A percentile compares a stretch with the other conserved stretches of the same genome.
Conservation (phyloP, 2,797 vertebrate species). For the Saxicola maurus region DNA sequence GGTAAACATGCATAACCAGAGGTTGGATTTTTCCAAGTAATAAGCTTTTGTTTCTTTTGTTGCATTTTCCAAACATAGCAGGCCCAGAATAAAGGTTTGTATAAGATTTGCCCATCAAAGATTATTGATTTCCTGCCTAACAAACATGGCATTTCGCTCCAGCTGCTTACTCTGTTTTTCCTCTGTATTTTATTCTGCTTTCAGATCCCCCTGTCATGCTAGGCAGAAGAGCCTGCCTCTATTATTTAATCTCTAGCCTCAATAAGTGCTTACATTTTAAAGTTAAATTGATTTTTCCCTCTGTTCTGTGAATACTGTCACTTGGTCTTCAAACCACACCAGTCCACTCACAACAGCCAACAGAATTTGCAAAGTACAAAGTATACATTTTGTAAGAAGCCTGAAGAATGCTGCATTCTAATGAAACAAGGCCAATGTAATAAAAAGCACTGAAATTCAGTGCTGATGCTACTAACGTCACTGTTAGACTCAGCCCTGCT, state of each 20-base stretch:
- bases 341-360: background rate
- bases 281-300: constrained; percentile 5
- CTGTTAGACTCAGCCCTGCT: background rate
- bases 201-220: background rate
- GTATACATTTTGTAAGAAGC: background rate
- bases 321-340: background rate
- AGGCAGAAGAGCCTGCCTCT: constrained; percentile 15
- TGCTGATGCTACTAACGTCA: background rate
- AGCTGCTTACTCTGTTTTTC: background rate
- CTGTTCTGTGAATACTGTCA: background rate
- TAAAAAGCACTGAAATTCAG: constrained; percentile 13
- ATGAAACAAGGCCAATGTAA: background rate
- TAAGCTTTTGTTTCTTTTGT: constrained; percentile 9
- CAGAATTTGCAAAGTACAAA: background rate
- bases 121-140: constrained; percentile 21
- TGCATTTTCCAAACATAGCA: constrained; percentile 6
- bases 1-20: constrained; percentile 4
- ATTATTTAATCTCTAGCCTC: background rate
- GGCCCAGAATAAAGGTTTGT: constrained; percentile 13
- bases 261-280: constrained; percentile 7
- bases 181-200: background rate
- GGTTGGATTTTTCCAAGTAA: background rate
- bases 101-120: background rate
- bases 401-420: background rate
- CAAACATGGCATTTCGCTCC: background rate